Percentiles rank a stretch among this genome's conserved stretches.
phyloP scores from a whole-genome alignment of 2,797 vertebrate genomes.

The Parambassis ranga region DNA sequence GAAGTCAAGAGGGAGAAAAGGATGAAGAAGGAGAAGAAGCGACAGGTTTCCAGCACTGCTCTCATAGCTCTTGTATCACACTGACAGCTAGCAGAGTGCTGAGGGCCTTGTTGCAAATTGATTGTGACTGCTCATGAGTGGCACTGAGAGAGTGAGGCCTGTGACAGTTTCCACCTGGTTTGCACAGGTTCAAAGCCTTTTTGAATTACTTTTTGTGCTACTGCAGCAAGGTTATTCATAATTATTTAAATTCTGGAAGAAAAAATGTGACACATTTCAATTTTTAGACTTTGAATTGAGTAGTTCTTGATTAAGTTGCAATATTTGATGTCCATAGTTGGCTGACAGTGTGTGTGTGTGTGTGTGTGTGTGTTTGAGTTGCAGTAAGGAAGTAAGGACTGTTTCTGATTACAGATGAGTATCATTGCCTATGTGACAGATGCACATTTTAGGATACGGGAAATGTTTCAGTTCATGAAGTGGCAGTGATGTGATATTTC shows the following conservation, averaged over 20 bases:
- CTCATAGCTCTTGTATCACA: conserved; percentile 13
- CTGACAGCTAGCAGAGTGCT: conserved; percentile 14
- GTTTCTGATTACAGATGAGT: conserved; percentile 1
- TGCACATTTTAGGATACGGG: conserved; percentile 9
- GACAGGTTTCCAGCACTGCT: conserved; percentile 1
- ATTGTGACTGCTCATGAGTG: conserved; percentile 30
- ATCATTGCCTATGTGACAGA: neutral
- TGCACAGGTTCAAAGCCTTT: conserved; percentile 1
- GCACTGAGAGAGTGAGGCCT: neutral
- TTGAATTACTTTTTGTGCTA: neutral
- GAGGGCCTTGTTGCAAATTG: conserved; percentile 5
- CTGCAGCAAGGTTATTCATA: too few species aligned
- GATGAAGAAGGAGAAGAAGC: conserved; percentile 18
- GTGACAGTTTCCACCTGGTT: conserved; percentile 14
- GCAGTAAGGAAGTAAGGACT: too few species aligned
- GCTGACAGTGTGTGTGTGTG: neutral
- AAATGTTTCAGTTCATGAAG: conserved; percentile 12
- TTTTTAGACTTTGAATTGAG: too few species aligned
- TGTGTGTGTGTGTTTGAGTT: neutral
- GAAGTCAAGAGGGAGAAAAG: conserved; percentile 1
- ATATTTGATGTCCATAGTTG: too few species aligned
- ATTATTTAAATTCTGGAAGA: neutral
- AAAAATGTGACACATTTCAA: too few species aligned
- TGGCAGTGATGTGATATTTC: conserved; percentile 24
- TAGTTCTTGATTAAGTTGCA: too few species aligned